Percentiles rank a stretch among this genome's conserved stretches.
These are phyloP conservation scores for Chrysocyon brachyurus DNA, from an alignment of 2,797 vertebrate species.

Conservation along the genomic window DNA sequence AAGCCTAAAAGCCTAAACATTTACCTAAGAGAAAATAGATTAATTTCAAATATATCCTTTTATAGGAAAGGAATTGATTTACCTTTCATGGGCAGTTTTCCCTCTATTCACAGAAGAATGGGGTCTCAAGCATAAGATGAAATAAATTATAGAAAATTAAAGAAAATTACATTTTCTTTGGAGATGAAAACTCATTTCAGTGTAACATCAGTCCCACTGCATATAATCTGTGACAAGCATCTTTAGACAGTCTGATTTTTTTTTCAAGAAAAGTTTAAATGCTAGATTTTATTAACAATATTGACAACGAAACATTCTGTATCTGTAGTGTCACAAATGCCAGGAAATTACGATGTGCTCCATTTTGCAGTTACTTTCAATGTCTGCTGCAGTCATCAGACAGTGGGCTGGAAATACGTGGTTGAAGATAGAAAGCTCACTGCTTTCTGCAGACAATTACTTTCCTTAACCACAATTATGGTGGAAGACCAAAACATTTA, in stretches of 20 bases:
- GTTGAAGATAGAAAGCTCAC: not conserved
- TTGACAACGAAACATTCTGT: not conserved
- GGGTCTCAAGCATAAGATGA: not conserved
- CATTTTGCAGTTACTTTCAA: not conserved
- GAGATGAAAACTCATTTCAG: not conserved
- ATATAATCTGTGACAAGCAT: not conserved
- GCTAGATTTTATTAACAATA: not conserved
- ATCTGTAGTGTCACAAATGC: not conserved
- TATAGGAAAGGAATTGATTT: not conserved
- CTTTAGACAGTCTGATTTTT: not conserved
- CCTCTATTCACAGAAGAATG: not conserved
- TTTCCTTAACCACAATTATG: constrained; percentile 62
- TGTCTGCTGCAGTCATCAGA: not conserved
- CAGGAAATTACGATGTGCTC: not conserved
- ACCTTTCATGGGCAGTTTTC: not conserved
- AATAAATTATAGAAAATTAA: constrained; percentile 32
- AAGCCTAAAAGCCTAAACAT: not conserved
- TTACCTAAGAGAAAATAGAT: constrained; percentile 3
- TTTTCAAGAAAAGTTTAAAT: not conserved
- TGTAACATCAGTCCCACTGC: not conserved
- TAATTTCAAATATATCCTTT: not conserved
- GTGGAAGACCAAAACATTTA: constrained; percentile 9
- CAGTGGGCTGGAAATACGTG: fast-evolving
- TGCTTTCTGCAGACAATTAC: not conserved
- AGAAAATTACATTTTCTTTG: not conserved